Evolutionary conservation across 1,140 invertebrate species (phyloP), one percentile per base, ranked within the genome.

Genomic region (Ptiloglossa arizonensis): DNA sequence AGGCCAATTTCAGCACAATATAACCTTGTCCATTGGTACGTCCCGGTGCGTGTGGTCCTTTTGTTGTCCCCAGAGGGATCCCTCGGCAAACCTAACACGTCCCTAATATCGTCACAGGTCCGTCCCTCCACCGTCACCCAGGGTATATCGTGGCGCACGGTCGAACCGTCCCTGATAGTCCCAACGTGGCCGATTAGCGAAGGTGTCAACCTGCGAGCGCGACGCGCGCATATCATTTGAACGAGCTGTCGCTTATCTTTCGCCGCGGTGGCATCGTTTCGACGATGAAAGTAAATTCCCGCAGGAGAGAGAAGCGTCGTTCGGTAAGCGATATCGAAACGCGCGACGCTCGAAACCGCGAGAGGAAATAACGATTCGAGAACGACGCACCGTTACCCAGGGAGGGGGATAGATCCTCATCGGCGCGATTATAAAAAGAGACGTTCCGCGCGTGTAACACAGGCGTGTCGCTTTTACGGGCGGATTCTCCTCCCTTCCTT

Each of bases 21-120:
- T 89, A 86, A 83, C 87, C 87, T 89, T 91, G 89, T 90, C 84
- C 87, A 87, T 83, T 83, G 83, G 81, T 86, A 87, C 87, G 89
- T 88, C 82, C 87, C 83, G 86, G 82, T 87, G 87, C 88, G 86
- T 88, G 87, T 83, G 87, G 89, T 89, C 90, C 89, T 90, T 92
- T 91, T 91, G 90, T 91, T 87, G 87, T 87, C 85, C 83, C 88
- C 74, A 52, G 82, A 85, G 87, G 83, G 83, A 88, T 82, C 85
- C 86, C 87, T 86, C 84, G 86, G 90, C 88, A 91, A 90, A 88
- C 87, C 87, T 89, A 90, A 92, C 91, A 92, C 86, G 89, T 87
- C 82, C 89, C 89, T 91, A 92, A 93, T 93, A 91, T 89, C 88
- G 86, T 88, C 89, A 81, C 86, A 88, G 89, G 80, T 87, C 80